Evolutionary conservation across 2,888 invertebrate species (phyloP).

Genomic region (Spicauda simplicius): DNA sequence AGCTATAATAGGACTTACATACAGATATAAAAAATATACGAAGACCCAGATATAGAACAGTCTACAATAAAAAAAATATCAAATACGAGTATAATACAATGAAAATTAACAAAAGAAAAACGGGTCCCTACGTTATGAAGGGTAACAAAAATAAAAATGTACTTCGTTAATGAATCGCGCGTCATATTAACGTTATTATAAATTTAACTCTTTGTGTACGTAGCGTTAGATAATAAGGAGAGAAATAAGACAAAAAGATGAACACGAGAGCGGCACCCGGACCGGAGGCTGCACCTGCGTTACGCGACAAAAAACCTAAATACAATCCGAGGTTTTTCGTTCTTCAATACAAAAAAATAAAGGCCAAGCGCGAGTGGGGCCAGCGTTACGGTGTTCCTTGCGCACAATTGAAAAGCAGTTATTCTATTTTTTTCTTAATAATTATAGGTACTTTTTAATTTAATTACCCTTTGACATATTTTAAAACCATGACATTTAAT

Average conservation of each 20-base stretch:
- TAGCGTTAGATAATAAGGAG: slow-evolving; percentile 46
- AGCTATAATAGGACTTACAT: too few relatives aligned
- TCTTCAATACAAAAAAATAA: slow-evolving; percentile 41
- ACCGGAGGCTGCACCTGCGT: slow-evolving; percentile 68
- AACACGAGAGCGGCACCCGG: slow-evolving; percentile 51
- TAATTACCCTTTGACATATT: too few relatives aligned
- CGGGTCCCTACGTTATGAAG: neutral
- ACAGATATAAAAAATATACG: too few relatives aligned
- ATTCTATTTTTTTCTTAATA: neutral
- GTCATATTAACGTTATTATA: slow-evolving; percentile 4
- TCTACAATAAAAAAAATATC: too few relatives aligned
- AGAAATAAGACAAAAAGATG: slow-evolving; percentile 49
- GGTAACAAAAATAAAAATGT: neutral
- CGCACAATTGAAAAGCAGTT: neutral
- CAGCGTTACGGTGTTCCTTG: neutral
- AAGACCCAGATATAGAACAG: too few relatives aligned
- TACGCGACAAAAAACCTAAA: slow-evolving; percentile 69
- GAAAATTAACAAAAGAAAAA: too few relatives aligned
- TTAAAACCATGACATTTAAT: too few relatives aligned
- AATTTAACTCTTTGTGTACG: slow-evolving; percentile 43
- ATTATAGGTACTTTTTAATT: too few relatives aligned
- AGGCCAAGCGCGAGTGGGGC: slow-evolving; percentile 16
- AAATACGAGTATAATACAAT: too few relatives aligned
- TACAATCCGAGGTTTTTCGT: slow-evolving; percentile 52
- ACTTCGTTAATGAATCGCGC: neutral